Base-by-base conservation (phyloP, 2,113 vertebrate genomes). In the Corythornis vintsioides region DNA sequence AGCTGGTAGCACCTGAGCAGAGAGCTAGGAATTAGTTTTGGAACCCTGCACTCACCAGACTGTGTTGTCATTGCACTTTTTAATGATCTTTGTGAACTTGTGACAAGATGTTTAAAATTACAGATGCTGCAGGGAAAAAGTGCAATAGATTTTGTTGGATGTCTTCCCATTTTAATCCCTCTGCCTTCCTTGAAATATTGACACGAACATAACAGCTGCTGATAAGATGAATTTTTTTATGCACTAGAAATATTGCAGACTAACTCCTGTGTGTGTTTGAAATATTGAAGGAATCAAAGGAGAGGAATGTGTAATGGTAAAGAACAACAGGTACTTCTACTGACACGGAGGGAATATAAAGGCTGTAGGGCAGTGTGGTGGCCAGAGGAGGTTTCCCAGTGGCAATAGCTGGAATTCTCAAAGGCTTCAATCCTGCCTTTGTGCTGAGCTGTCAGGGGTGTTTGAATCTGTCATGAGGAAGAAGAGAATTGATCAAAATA, bases 401-500 rank as follows among this genome's bases (percentile, higher is more conserved):
- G 48, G 40, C 43, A 19, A 7, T 73, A 88, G 15, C 31, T 81
- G 57, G 40, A 81, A 88, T 94, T 89, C 35, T 61, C 61, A 83
- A 77, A 78, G 90, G 26, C 15, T 65, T 43, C 15, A 80, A 31
- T 80, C 2, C 0, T 83, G 47, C 38, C 26, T 85, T 80, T 92
- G 42, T 83, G 56, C 56, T 80, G 56, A 88, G 20, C 56, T 88
- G 35, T 87, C 71, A 47, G 64, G 59, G 14, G 26, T 77, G 25
- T 89, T 94, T 87, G 76, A 91, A 77, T 88, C 60, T 80, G 57
- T 79, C 45, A 24, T 21, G 33, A 90, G 65, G 35, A 88, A 78
- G 52, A 14, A 47, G 33, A 28, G 76, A 90, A 77, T 53, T 81
- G 73, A 86, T 88, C 50, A 86, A 92, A 95, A 91, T 89, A 87